These are phyloP conservation scores for Octodon degus DNA, from an alignment of 2,113 vertebrate genomes.

Conservation along the genomic window DNA sequence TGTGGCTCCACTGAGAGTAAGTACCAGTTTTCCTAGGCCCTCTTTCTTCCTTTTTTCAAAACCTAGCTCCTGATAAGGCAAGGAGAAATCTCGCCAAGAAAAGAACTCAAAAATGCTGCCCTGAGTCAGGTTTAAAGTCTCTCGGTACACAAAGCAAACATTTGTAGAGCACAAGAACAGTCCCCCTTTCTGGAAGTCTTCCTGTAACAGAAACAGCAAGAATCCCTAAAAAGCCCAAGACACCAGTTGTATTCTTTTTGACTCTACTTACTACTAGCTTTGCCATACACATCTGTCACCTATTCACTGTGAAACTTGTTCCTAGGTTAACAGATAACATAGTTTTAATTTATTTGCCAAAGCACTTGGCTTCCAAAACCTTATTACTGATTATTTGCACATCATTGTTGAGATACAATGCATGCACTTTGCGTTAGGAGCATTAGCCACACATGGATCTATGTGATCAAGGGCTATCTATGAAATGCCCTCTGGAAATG, in stretches of 20 bases:
- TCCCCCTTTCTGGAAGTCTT: conserved; percentile 54
- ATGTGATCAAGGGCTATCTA: not conserved
- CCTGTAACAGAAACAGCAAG: conserved; percentile 57
- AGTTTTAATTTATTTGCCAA: conserved; percentile 70
- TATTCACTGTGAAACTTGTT: conserved; percentile 71
- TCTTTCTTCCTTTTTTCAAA: not conserved
- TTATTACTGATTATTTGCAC: conserved; percentile 73
- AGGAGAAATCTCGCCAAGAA: not conserved
- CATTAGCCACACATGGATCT: conserved; percentile 31
- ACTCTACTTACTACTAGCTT: conserved; percentile 16
- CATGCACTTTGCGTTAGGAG: not conserved
- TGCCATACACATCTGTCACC: conserved; percentile 54
- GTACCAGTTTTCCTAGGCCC: not conserved
- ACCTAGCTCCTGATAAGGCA: not conserved
- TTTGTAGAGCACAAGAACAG: not conserved
- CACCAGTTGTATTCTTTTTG: conserved; percentile 27
- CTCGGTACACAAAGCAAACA: conserved; percentile 11
- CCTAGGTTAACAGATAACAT: conserved; percentile 76
- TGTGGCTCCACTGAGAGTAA: not conserved
- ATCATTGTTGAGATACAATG: conserved; percentile 55
- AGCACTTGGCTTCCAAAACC: conserved; percentile 64
- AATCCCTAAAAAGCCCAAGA: conserved; percentile 55
- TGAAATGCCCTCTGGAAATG: no score
- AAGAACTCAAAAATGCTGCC: not conserved
- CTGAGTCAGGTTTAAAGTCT: conserved; percentile 9